Evolutionary conservation across 1,140 invertebrate species (phyloP), one percentile per base, ranked within the genome.

Genomic region (Battus philenor): DNA sequence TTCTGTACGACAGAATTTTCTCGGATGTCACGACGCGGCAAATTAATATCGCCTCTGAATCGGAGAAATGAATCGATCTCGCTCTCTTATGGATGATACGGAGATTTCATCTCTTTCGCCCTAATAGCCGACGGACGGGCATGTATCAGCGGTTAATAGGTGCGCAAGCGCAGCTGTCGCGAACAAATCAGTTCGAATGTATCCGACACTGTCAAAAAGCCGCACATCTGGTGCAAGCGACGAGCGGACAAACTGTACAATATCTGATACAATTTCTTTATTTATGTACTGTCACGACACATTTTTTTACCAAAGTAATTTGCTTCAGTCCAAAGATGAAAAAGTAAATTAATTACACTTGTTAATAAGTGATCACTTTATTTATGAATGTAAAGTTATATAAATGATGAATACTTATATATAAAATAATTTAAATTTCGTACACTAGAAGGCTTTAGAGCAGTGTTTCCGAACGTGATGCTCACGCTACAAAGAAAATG

Each of bases 71-170:
- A 68, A 74, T 77, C 73, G 73, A 79, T 84, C 80, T 80, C 76
- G 59, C 72, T 84, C 72, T 59, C 55, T 55, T 70, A 60, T 70
- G 55, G 64, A 62, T 69, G 72, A 71, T 70, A 73, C 51, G 53
- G 44, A 65, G 69, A 62, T 75, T 75, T 66, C 58, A 70, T 84
- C 80, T 79, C 76, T 72, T 68, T 82, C 80, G 29, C 68, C 54
- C 80, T 84, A 84, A 84, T 82, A 82, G 80, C 80, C 78, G 78
- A 52, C 76, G 76, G 80, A 81, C 78, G 80, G 82, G 80, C 80
- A 80, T 84, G 80, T 81, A 82, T 82, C 80, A 82, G 73, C 71
- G 78, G 78, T 79, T 82, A 84, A 84, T 84, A 84, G 80, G 78
- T 84, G 76, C 72, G 79, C 68, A 54, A 57, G 45, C 65, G 76